Conservation (phyloP, 2,888 invertebrate species). For the Lydus trimaculatus region DNA sequence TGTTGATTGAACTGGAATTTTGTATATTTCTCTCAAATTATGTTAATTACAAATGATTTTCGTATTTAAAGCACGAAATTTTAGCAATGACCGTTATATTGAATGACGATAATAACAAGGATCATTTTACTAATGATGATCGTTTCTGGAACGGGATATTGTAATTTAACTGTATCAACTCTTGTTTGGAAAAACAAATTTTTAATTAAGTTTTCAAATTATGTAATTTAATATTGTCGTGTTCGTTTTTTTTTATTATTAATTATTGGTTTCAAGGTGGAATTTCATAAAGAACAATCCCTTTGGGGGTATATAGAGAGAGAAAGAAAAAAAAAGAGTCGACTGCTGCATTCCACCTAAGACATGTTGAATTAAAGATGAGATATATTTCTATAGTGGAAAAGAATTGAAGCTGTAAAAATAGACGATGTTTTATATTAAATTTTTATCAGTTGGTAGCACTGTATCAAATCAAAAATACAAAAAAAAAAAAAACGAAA, state of each 20-base stretch:
- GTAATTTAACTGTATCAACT: not conserved
- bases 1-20: not conserved
- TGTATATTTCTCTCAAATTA: not conserved
- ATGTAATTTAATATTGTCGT: not conserved
- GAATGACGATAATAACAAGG: not conserved
- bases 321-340: too few relatives aligned
- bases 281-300: not conserved
- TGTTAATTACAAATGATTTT: not conserved
- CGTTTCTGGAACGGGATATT: not conserved
- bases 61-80: not conserved
- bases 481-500: not conserved
- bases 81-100: not conserved
- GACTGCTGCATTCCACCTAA: not conserved
- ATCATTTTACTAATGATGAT: not conserved
- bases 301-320: not conserved
- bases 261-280: not conserved
- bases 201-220: not conserved
- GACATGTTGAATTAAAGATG: conserved; percentile 7
- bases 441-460: not conserved
- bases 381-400: not conserved
- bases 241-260: not conserved
- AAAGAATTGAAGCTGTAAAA: not conserved
- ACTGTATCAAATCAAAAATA: not conserved
- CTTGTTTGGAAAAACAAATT: too few relatives aligned
- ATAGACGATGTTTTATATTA: not conserved